These are phyloP conservation scores for Branchipolynoe longqiensis DNA, from an alignment of 2,888 invertebrate genomes.

Conservation along the genomic window DNA sequence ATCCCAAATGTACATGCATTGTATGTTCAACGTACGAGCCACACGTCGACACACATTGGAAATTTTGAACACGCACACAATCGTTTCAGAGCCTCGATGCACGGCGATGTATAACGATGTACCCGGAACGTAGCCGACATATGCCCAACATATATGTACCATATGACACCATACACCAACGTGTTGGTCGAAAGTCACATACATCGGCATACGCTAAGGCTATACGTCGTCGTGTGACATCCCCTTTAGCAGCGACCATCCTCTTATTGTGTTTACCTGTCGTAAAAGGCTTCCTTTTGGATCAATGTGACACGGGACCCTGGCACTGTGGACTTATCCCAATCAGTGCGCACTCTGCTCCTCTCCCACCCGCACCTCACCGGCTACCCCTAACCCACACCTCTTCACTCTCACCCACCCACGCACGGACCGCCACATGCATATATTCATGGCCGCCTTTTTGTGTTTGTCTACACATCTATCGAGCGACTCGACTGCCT, in stretches of 20 bases:
- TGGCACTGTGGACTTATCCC: constrained; percentile 25
- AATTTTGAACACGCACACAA: too few species aligned
- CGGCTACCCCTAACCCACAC: background rate
- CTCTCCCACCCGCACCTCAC: background rate
- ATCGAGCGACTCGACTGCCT: constrained; percentile 12
- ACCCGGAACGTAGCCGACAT: too few species aligned
- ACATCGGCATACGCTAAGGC: too few species aligned
- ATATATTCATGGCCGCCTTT: constrained; percentile 51
- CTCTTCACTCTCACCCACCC: background rate
- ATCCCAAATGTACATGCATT: too few species aligned
- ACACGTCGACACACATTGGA: too few species aligned
- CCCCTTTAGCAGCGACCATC: constrained; percentile 12
- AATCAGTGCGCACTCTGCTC: constrained; percentile 28
- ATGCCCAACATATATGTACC: too few species aligned
- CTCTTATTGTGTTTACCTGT: constrained; percentile 17
- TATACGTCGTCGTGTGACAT: too few species aligned
- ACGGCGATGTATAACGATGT: too few species aligned
- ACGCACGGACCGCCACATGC: constrained; percentile 16
- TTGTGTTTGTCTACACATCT: constrained; percentile 52
- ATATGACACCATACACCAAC: too few species aligned
- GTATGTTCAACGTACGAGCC: too few species aligned
- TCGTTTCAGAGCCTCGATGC: too few species aligned
- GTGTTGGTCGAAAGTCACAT: too few species aligned
- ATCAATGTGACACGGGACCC: constrained; percentile 27
- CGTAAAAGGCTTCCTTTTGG: constrained; percentile 48